Evolutionary conservation across 2,797 vertebrate species (phyloP).

Genomic region (Leontopithecus rosalia): DNA sequence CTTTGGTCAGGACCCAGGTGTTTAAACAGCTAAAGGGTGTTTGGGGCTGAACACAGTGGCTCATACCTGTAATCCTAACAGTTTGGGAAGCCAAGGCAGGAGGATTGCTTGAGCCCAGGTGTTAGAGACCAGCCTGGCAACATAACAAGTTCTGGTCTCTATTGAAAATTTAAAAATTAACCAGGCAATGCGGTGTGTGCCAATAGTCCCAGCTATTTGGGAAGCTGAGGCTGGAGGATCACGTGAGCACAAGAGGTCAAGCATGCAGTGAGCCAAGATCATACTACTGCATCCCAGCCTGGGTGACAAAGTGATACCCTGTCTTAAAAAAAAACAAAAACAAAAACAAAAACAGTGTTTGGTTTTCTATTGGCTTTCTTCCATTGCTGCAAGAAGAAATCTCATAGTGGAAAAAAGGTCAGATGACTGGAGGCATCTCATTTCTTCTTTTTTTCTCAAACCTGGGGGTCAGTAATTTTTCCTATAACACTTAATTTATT

Average conservation of each 20-base stretch:
- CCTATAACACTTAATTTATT: background rate
- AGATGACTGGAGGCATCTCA: background rate
- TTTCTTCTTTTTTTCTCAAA: background rate
- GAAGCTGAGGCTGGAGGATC: background rate
- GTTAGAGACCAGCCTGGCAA: background rate
- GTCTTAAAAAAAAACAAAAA: background rate
- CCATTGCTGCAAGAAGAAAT: background rate
- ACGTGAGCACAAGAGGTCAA: no score
- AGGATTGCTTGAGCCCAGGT: background rate
- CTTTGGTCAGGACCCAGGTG: background rate
- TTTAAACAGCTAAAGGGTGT: background rate
- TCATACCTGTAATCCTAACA: background rate
- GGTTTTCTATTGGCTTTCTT: slow-evolving; percentile 22
- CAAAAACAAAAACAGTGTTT: background rate
- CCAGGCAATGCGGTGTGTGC: background rate
- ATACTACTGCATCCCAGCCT: background rate
- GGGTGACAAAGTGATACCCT: background rate
- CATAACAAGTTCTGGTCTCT: background rate
- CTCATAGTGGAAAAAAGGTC: background rate
- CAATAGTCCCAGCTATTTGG: background rate
- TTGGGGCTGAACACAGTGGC: background rate
- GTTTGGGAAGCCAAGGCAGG: background rate
- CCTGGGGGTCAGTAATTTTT: background rate
- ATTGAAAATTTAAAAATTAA: background rate
- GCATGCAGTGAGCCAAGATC: background rate